Base-by-base conservation (phyloP, 2,113 vertebrate genomes). In the Micronisus gabar region DNA sequence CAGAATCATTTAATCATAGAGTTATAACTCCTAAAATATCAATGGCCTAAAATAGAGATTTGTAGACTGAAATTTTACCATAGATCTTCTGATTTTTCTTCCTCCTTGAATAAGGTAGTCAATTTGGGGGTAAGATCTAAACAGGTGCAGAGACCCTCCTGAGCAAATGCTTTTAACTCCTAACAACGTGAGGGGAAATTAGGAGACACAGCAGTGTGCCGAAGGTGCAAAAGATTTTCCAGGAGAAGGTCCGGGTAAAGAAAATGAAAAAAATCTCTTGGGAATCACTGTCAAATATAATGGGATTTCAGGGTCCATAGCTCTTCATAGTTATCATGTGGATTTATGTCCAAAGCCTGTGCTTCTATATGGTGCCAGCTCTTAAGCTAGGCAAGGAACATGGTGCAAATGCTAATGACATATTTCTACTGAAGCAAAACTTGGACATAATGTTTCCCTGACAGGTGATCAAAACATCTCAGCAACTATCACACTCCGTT, bases 391-490 rank as follows among this genome's bases (percentile, higher is more conserved):
- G 43, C 43, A 90, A 76, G 66, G 62, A 76, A 82, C 0, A 1
- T 41, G 48, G 30, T 66, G 47, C 32, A 88, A 82, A 89, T 88
- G 84, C 84, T 94, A 93, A 81, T 43, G 30, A 21, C 32, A 25
- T 93, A 88, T 91, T 96, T 95, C 82, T 87, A 63, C 81, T 78
- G 66, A 76, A 93, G 74, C 63, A 91, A 93, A 95, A 88, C 81
- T 53, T 47, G 50, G 76, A 87, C 68, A 59, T 79, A 65, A 58
- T 50, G 53, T 94, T 96, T 95, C 71, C 63, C 58, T 95, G 96
- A 97, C 95, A 96, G 81, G 93, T 90, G 94, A 97, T 91, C 95
- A 95, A 96, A 97, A 96, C 91, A 95, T 93, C 91, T 94, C 89
- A 48, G 89, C 62, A 72, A 55, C 67, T 75, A 80, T 83, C 95